Conservation (phyloP, 2,888 invertebrate genomes). For the Argyresthia albistria region DNA sequence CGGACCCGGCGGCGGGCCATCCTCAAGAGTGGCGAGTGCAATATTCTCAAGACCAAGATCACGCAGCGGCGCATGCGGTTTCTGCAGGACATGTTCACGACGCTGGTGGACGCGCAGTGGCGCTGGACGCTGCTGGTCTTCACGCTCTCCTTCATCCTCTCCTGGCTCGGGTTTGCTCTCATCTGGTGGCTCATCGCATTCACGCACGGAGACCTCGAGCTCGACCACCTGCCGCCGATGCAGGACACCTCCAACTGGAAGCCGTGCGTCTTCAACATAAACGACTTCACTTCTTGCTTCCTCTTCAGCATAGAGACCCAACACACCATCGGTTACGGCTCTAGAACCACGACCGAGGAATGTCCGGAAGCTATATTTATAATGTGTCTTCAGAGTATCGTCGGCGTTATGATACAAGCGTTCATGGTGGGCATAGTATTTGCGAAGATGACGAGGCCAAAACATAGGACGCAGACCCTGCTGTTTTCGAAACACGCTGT, state of each 20-base stretch:
- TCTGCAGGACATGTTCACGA: conserved; percentile 88
- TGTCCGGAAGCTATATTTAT: conserved; percentile 92
- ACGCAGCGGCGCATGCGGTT: conserved; percentile 84
- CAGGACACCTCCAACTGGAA: conserved; percentile 73
- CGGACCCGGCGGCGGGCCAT: conserved; percentile 88
- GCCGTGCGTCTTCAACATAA: conserved; percentile 86
- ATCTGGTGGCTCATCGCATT: conserved; percentile 92
- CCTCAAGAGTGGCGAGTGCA: conserved; percentile 96
- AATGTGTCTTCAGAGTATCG: conserved; percentile 91
- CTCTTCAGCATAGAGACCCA: conserved; percentile 95
- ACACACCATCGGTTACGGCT: conserved; percentile 92
- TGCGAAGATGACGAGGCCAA: conserved; percentile 93
- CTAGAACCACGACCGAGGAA: conserved; percentile 88
- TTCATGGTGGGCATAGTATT: conserved; percentile 89
- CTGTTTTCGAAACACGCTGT: conserved; percentile 89
- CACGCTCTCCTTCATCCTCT: conserved; percentile 86
- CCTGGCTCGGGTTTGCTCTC: conserved; percentile 88
- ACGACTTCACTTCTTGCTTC: conserved; percentile 89
- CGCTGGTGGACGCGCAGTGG: conserved; percentile 94
- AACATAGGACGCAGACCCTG: conserved; percentile 91
- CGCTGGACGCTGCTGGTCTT: conserved; percentile 91
- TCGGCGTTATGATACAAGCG: conserved; percentile 87
- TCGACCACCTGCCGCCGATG: conserved; percentile 68
- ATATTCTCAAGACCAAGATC: conserved; percentile 91
- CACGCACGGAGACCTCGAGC: conserved; percentile 86